Evolutionary conservation across 2,113 vertebrate species (phyloP).

Genomic region (Lophius piscatorius): DNA sequence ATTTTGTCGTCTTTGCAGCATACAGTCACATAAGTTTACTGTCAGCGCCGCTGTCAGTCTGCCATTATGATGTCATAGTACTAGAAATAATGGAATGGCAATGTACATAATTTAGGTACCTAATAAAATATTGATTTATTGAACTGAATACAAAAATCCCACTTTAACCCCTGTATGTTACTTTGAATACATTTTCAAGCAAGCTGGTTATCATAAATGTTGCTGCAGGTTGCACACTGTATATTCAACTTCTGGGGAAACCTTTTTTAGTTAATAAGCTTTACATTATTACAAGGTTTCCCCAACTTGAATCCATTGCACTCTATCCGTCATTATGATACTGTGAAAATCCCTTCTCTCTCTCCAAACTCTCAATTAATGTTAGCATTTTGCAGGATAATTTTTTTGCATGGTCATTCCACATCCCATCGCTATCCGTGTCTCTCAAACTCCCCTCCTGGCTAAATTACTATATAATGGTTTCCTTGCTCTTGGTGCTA

Average conservation of each 20-base stretch:
- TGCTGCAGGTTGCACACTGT: too few species aligned
- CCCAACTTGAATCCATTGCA: neutral
- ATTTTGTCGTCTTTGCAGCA: too few species aligned
- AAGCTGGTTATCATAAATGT: too few species aligned
- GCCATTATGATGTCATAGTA: too few species aligned
- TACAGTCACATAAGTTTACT: too few species aligned
- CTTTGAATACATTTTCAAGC: too few species aligned
- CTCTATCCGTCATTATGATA: constrained; percentile 5
- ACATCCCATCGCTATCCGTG: constrained; percentile 10
- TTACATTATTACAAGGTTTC: neutral
- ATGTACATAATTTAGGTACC: too few species aligned
- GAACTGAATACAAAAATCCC: too few species aligned
- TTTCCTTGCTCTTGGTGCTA: constrained; percentile 8
- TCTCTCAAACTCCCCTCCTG: constrained; percentile 2
- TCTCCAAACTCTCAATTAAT: constrained; percentile 18
- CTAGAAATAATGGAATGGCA: too few species aligned
- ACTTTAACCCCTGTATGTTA: too few species aligned
- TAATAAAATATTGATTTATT: too few species aligned
- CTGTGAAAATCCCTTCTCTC: neutral
- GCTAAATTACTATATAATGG: constrained; percentile 24
- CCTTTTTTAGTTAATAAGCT: neutral
- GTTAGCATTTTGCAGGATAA: constrained; percentile 32
- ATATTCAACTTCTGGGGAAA: neutral
- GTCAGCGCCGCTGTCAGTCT: too few species aligned
- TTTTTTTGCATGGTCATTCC: constrained; percentile 8